Evolutionary conservation across 2,797 vertebrate species (phyloP).

Genomic region (Psittacula echo): DNA sequence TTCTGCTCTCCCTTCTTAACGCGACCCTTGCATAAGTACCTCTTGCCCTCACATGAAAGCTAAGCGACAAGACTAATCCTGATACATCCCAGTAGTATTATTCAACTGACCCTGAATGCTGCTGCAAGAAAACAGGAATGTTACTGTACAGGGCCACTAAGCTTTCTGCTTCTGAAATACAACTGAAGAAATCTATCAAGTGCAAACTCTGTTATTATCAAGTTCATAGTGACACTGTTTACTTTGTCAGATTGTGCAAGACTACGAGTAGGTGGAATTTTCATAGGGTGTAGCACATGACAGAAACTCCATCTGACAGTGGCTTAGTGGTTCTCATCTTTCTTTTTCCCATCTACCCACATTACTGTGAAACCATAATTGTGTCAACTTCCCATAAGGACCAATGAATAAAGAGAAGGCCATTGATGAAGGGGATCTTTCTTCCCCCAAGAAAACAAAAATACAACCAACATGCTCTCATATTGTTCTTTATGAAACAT

Average conservation of each 20-base stretch:
- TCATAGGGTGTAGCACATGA: not conserved
- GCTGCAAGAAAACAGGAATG: not conserved
- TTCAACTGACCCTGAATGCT: not conserved
- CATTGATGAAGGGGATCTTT: not conserved
- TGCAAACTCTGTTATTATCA: not conserved
- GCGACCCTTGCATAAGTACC: not conserved
- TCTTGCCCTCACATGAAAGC: not conserved
- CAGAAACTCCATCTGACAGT: not conserved
- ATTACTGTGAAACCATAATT: not conserved
- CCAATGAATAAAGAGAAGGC: not conserved
- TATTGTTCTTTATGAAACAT: not conserved
- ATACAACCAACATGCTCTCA: not conserved
- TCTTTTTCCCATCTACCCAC: not conserved
- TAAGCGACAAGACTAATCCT: not conserved
- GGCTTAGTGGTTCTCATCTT: not conserved
- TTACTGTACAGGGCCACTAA: rapidly evolving
- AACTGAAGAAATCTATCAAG: not conserved
- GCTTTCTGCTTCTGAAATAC: rapidly evolving
- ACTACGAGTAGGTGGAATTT: not conserved
- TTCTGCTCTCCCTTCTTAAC: not conserved
- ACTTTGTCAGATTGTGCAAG: not conserved
- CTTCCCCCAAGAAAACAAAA: not conserved
- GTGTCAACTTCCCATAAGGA: not conserved
- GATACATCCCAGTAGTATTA: not conserved
- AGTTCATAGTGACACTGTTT: not conserved